Conservation (phyloP, 1,140 invertebrate species). For the Apis cerana region DNA sequence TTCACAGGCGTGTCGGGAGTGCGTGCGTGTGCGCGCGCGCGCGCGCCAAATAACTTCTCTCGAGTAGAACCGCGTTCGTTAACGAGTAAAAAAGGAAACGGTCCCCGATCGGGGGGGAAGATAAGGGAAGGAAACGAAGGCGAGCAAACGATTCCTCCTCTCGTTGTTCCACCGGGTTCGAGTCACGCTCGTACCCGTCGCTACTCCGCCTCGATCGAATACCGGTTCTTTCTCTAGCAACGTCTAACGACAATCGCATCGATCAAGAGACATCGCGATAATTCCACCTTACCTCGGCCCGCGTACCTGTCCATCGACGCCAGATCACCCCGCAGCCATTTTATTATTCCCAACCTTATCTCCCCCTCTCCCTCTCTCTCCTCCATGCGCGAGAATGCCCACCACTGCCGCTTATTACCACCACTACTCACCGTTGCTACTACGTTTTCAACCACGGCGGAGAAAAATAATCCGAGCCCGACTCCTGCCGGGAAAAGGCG, state of each 20-base stretch:
- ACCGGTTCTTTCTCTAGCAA: conserved; percentile 74
- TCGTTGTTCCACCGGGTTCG: conserved; percentile 6
- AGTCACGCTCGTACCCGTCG: conserved; percentile 51
- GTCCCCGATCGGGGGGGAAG: not conserved
- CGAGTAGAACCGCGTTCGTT: conserved; percentile 43
- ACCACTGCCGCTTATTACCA: no score
- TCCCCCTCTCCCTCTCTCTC: no score
- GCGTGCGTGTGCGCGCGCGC: conserved; percentile 7
- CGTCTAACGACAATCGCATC: conserved; percentile 80
- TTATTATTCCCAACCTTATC: conserved; percentile 61
- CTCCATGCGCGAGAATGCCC: no score
- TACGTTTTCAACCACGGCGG: conserved; percentile 21
- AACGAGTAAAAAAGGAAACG: conserved; percentile 28
- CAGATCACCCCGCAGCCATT: conserved; percentile 69
- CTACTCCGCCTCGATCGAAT: conserved; percentile 60
- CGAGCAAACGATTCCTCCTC: no score
- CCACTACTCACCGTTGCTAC: not conserved
- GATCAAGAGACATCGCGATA: conserved; percentile 78
- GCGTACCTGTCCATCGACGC: conserved; percentile 55
- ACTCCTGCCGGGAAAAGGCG: conserved; percentile 57
- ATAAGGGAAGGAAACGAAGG: not conserved
- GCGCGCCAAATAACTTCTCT: conserved; percentile 38
- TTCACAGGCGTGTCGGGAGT: conserved; percentile 12
- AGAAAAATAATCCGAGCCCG: conserved; percentile 51
- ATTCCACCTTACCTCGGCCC: conserved; percentile 69